A percentile compares a stretch with the other conserved stretches of the same genome.
These are phyloP conservation scores for Hofmannophila pseudospretella DNA, from an alignment of 2,888 invertebrate species.

Conservation along the genomic window DNA sequence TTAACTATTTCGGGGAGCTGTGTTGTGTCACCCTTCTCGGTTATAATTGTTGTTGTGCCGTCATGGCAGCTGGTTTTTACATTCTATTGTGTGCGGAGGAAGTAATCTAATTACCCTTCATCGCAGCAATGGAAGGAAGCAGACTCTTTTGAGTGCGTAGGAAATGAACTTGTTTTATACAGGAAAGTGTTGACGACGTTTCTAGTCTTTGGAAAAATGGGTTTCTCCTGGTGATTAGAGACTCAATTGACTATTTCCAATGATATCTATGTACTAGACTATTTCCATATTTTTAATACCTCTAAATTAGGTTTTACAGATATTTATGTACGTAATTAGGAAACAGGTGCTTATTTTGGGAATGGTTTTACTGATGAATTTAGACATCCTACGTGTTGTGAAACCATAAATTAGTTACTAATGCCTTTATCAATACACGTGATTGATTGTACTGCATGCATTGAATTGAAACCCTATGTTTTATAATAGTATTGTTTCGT, in stretches of 20 bases:
- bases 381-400: neutral
- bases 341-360: no score
- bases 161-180: conserved; percentile 41
- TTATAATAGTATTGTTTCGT: conserved; percentile 37
- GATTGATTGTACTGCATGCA: conserved; percentile 21
- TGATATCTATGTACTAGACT: no score
- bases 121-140: conserved; percentile 53
- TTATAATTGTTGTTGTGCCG: conserved; percentile 13
- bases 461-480: conserved; percentile 23
- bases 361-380: no score
- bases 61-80: conserved; percentile 52
- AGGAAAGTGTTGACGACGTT: conserved; percentile 17
- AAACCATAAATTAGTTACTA: neutral
- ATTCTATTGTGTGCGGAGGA: conserved; percentile 63
- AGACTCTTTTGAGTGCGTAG: conserved; percentile 45
- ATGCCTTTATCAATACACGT: conserved; percentile 27
- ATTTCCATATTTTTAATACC: no score
- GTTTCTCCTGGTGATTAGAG: no score
- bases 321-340: no score
- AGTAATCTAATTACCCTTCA: conserved; percentile 62
- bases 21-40: conserved; percentile 9
- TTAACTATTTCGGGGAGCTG: neutral
- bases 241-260: no score
- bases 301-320: no score
- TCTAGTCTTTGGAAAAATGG: no score